phyloP scores from a whole-genome alignment of 2,113 vertebrate species.

The Baryphthengus martii region DNA sequence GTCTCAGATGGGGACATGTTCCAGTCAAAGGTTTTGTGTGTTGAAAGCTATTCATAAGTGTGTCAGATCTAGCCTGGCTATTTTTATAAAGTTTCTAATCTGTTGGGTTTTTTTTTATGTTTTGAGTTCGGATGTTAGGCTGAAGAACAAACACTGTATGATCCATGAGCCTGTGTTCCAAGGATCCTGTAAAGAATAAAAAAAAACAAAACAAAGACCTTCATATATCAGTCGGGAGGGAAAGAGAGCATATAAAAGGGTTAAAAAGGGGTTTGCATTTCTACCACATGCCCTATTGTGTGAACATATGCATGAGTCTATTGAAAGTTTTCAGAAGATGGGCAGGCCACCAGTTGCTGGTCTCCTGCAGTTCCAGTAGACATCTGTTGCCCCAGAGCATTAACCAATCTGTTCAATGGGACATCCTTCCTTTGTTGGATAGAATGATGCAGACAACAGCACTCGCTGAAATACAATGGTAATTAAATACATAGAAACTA shows the following conservation, averaged over 20 bases:
- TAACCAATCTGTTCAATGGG: slow-evolving; percentile 85
- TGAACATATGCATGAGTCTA: slow-evolving; percentile 82
- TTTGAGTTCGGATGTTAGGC: slow-evolving; percentile 37
- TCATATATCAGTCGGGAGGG: slow-evolving; percentile 58
- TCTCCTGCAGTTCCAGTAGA: slow-evolving; percentile 89
- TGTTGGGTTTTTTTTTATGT: slow-evolving; percentile 2
- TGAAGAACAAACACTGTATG: slow-evolving; percentile 37
- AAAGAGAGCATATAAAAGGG: slow-evolving; percentile 70
- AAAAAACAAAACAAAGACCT: slow-evolving; percentile 58
- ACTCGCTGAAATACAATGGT: slow-evolving; percentile 74
- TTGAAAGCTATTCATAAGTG: background rate
- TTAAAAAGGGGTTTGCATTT: slow-evolving; percentile 82
- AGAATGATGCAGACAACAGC: slow-evolving; percentile 75
- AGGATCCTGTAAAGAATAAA: slow-evolving; percentile 39
- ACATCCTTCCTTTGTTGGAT: slow-evolving; percentile 79
- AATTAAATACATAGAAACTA: slow-evolving; percentile 80
- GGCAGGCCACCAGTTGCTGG: slow-evolving; percentile 91
- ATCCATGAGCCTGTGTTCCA: slow-evolving; percentile 39
- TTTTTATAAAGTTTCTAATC: slow-evolving; percentile 20
- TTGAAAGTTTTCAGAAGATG: slow-evolving; percentile 83
- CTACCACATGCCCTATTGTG: slow-evolving; percentile 83
- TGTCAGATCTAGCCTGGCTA: background rate
- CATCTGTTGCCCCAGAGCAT: slow-evolving; percentile 93
- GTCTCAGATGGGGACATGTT: background rate
- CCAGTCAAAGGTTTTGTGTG: background rate